phyloP scores from a whole-genome alignment of 1,140 invertebrate genomes.

The Grapholita molesta region DNA sequence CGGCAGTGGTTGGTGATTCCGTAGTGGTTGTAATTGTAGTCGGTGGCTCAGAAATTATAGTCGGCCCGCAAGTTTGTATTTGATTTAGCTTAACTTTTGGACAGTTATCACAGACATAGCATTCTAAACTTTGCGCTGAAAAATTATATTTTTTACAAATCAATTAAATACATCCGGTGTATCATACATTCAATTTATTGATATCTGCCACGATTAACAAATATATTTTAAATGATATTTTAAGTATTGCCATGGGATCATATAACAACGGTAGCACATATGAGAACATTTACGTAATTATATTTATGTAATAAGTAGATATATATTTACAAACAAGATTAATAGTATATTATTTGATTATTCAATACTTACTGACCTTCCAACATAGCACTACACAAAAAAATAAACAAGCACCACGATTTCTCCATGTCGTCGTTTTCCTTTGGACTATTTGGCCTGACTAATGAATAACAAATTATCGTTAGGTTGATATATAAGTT shows the following conservation, averaged over 20 bases:
- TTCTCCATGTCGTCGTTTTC: not conserved
- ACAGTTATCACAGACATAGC: slow-evolving; percentile 22
- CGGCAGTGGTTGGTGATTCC: not conserved
- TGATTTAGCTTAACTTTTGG: not conserved
- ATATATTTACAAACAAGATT: no score
- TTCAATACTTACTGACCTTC: not conserved
- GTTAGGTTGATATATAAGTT: not conserved
- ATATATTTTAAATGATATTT: no score
- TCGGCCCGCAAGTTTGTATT: slow-evolving; percentile 13
- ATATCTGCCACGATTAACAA: no score
- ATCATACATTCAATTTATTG: no score
- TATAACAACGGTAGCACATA: no score
- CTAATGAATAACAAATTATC: not conserved
- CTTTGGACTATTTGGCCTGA: not conserved
- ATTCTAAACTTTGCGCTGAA: slow-evolving; percentile 37
- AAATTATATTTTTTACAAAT: no score
- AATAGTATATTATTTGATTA: no score
- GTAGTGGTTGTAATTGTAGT: not conserved
- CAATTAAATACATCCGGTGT: no score
- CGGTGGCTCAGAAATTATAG: not conserved
- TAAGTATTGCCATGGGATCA: no score
- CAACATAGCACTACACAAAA: slow-evolving; percentile 6
- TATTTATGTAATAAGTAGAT: no score
- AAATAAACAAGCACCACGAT: slow-evolving; percentile 16
- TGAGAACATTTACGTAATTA: no score